Base-by-base conservation (phyloP, 2,797 vertebrate genomes). In the Megalops cyprinoides region DNA sequence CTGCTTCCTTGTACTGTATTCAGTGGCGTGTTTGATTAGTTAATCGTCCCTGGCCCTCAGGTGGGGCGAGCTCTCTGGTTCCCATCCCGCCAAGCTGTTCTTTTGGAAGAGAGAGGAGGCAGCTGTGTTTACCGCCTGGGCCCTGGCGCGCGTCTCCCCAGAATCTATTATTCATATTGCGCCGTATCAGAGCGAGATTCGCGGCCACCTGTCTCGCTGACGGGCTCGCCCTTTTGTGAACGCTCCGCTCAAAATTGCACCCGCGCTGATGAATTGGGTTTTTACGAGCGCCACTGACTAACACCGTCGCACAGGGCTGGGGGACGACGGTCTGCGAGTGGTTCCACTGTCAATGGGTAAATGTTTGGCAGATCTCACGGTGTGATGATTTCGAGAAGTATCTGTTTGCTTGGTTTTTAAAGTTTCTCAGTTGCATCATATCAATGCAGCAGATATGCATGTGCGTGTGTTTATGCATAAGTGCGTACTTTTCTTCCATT, bases 151-250 rank as follows among this genome's bases (percentile, higher is more conserved):
- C 97, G 97, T 98, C 98, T 99, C 98, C 96, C 4, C 97, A 97
- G 97, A 99, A 99, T 99, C 97, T 99, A 99, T 99, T 99, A 99
- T 99, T 99, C 97, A 99, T 99, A 98, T 98, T 97, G 96, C 97
- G 97, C 97, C 97, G 97, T 98, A 98, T 98, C 97, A 97, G 97
- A 97, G 97, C 97, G 97, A 98, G 97, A 99, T 99, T 97, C 99
- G 97, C 96, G 97, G 96, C 98, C 98, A 99, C 98, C 98, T 99
- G 98, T 99, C 98, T 98, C 96, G 95, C 97, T 97, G 97, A 99
- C 97, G 97, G 98, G 97, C 98, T 97, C 97, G 95, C 96, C 97
- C 97, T 98, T 98, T 98, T 98, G 97, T 98, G 97, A 96, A 96
- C 96, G 97, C 97, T 97, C 96, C 96, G 95, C 98, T 98, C 95